Conservation (phyloP, 1,140 invertebrate genomes). For the Lucilia sericata region DNA sequence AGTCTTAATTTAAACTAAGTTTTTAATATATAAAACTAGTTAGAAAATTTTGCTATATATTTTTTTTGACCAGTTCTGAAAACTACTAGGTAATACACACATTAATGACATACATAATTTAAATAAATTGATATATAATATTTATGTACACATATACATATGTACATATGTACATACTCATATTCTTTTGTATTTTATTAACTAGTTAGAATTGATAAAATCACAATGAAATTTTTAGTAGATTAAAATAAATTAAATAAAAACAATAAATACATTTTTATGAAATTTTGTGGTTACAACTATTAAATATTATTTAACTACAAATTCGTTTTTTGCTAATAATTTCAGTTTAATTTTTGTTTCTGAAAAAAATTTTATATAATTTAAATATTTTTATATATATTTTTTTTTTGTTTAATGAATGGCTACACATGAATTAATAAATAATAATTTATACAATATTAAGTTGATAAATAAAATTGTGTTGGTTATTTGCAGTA, state of each 20-base stretch:
- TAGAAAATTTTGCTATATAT: too few species aligned
- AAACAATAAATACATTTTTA: not conserved
- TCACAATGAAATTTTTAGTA: constrained; percentile 9
- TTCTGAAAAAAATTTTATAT: not conserved
- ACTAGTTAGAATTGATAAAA: not conserved
- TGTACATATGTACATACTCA: too few species aligned
- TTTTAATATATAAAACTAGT: too few species aligned
- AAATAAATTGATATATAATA: too few species aligned
- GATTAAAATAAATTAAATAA: constrained; percentile 28
- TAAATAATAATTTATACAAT: constrained; percentile 1
- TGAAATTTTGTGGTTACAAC: constrained; percentile 12
- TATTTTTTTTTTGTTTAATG: not conserved
- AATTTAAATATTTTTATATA: not conserved
- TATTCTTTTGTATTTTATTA: not conserved
- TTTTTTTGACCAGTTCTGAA: too few species aligned
- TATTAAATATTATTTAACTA: constrained; percentile 12
- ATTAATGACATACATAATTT: too few species aligned
- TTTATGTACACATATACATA: too few species aligned
- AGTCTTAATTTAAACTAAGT: too few species aligned
- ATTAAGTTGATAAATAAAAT: not conserved
- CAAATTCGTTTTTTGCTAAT: not conserved
- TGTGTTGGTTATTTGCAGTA: not conserved
- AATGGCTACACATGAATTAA: not conserved
- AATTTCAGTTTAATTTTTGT: not conserved
- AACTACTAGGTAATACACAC: too few species aligned